phyloP scores from a whole-genome alignment of 2,888 invertebrate species.

The Limenitis arthemis region DNA sequence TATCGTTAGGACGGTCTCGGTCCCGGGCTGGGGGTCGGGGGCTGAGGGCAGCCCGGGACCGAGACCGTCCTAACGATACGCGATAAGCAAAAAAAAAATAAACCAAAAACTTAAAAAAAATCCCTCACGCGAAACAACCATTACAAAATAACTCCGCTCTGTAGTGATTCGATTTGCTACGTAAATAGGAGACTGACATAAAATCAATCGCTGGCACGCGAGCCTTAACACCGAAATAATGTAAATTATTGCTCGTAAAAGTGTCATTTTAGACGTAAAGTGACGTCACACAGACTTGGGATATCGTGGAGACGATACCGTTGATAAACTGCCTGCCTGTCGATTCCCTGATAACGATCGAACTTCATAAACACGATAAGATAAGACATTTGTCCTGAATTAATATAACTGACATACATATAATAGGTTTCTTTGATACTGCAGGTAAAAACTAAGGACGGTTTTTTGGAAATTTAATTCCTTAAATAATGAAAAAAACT shows the following conservation, averaged over 20 bases:
- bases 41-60: too few species aligned
- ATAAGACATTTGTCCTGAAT: too few species aligned
- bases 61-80: constrained; percentile 18
- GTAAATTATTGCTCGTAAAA: constrained; percentile 71
- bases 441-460: too few species aligned
- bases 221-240: constrained; percentile 67
- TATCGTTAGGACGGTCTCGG: too few species aligned
- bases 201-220: constrained; percentile 70
- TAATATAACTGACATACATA: too few species aligned
- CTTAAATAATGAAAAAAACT: too few species aligned
- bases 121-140: constrained; percentile 61
- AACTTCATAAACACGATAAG: background rate
- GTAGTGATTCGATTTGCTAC: constrained; percentile 68
- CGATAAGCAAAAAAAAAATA: constrained; percentile 33
- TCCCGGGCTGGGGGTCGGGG: too few species aligned
- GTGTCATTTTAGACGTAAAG: constrained; percentile 68
- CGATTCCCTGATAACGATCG: background rate
- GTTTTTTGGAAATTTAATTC: too few species aligned
- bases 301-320: constrained; percentile 10
- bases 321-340: background rate
- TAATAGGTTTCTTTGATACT: too few species aligned
- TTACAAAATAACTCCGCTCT: constrained; percentile 63
- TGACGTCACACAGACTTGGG: constrained; percentile 51
- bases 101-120: constrained; percentile 15
- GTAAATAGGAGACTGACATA: constrained; percentile 65